phyloP scores from a whole-genome alignment of 2,797 vertebrate species.

The Cirrhinus mrigala region DNA sequence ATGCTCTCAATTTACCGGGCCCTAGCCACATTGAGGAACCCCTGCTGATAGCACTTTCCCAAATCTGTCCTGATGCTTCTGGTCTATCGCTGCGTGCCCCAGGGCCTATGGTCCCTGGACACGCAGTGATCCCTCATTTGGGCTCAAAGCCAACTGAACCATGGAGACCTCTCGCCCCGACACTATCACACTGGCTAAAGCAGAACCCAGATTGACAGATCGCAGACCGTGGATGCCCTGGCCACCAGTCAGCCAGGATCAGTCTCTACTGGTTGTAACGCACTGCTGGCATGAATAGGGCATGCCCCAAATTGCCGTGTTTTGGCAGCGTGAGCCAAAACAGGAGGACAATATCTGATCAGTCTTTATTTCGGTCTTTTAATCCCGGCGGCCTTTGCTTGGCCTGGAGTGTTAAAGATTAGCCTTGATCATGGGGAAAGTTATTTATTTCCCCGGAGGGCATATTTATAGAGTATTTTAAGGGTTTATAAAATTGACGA shows the following conservation, averaged over 20 bases:
- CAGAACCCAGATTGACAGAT: constrained; percentile 86
- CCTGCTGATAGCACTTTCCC: constrained; percentile 83
- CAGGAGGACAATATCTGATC: constrained; percentile 65
- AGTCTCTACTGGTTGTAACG: constrained; percentile 77
- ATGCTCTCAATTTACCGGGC: constrained; percentile 78
- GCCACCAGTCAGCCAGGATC: constrained; percentile 81
- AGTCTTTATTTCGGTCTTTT: constrained; percentile 56
- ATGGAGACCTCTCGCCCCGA: constrained; percentile 84
- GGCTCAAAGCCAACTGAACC: constrained; percentile 91
- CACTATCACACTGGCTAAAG: constrained; percentile 75
- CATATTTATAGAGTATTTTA: background rate
- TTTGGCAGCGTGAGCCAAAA: constrained; percentile 29
- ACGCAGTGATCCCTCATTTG: constrained; percentile 70
- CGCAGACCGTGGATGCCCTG: constrained; percentile 78
- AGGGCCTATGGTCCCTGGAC: constrained; percentile 81
- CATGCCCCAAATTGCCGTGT: constrained; percentile 52
- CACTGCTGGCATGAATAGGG: constrained; percentile 67
- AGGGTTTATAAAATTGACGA: background rate
- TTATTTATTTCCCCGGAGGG: constrained; percentile 2
- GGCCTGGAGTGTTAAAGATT: background rate
- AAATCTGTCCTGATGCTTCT: constrained; percentile 95
- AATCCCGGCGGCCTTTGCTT: background rate
- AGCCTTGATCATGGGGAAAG: background rate
- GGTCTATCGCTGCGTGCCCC: constrained; percentile 88
- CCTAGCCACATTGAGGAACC: constrained; percentile 79